A percentile compares a stretch with the other conserved stretches of the same genome.
Conservation (phyloP, 2,113 vertebrate genomes). For the Eira barbara region DNA sequence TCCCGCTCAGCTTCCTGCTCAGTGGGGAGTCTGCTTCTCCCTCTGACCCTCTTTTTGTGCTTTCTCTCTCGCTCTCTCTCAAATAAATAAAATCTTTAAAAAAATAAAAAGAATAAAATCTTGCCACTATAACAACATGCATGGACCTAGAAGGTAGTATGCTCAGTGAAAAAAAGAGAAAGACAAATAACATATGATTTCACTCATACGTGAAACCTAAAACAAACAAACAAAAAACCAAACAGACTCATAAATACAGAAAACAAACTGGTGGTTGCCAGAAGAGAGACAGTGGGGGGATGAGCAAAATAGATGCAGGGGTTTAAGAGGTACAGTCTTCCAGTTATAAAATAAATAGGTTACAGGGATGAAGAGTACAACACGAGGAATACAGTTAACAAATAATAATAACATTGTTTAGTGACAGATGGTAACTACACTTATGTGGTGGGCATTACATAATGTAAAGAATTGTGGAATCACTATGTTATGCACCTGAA, state of each 20-base stretch:
- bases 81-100: not conserved
- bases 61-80: not conserved
- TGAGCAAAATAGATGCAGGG: not conserved
- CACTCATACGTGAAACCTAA: not conserved
- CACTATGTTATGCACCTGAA: not conserved
- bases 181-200: not conserved
- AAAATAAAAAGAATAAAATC: not conserved
- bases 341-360: not conserved
- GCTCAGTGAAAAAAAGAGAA: not conserved
- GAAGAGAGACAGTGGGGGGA: not conserved
- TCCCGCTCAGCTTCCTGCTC: not conserved
- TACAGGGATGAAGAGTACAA: not conserved
- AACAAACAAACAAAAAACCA: not conserved
- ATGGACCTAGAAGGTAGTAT: not conserved
- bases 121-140: not conserved
- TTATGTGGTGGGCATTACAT: not conserved
- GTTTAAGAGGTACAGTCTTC: not conserved
- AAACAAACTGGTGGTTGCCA: not conserved
- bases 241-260: not conserved
- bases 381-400: not conserved
- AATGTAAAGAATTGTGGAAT: not conserved
- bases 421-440: not conserved
- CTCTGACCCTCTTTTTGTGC: not conserved
- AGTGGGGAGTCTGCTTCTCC: not conserved
- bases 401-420: not conserved